Percentiles rank a stretch among this genome's conserved stretches.
Conservation (phyloP, 1,140 invertebrate species). For the Akabosia matsudoensis region DNA sequence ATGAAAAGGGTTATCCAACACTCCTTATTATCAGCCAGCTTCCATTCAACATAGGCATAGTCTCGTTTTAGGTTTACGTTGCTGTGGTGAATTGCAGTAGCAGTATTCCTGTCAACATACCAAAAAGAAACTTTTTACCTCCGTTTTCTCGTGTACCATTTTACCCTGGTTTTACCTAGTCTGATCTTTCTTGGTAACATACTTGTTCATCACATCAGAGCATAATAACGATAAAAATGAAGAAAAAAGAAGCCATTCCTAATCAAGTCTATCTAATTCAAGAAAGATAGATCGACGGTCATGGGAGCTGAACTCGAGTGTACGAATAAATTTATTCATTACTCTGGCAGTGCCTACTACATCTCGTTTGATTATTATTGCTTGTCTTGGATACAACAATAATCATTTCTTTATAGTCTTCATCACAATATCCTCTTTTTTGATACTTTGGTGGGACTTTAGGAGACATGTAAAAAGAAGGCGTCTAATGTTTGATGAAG, state of each 20-base stretch:
- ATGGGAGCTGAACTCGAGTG: constrained; percentile 22
- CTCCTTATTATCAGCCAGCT: too few relatives aligned
- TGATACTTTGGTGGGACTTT: not conserved
- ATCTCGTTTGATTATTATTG: not conserved
- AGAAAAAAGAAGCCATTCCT: constrained; percentile 13
- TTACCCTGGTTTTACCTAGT: not conserved
- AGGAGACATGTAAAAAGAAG: not conserved
- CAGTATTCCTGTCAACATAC: not conserved
- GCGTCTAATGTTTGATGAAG: not conserved
- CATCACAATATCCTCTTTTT: not conserved
- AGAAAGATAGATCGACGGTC: constrained; percentile 17
- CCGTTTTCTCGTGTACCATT: not conserved
- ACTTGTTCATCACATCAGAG: not conserved
- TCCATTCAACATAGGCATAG: too few relatives aligned
- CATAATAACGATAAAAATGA: not conserved
- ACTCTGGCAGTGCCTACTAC: not conserved
- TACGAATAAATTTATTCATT: not conserved
- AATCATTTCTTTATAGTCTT: not conserved
- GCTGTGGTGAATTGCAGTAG: not conserved
- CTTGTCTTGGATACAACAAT: not conserved
- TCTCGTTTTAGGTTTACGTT: too few relatives aligned
- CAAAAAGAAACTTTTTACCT: not conserved
- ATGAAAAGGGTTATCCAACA: too few relatives aligned
- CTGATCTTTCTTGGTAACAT: too few relatives aligned
- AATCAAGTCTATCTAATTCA: constrained; percentile 21